Conservation (phyloP, 2,888 invertebrate species). For the Sepiola atlantica region DNA sequence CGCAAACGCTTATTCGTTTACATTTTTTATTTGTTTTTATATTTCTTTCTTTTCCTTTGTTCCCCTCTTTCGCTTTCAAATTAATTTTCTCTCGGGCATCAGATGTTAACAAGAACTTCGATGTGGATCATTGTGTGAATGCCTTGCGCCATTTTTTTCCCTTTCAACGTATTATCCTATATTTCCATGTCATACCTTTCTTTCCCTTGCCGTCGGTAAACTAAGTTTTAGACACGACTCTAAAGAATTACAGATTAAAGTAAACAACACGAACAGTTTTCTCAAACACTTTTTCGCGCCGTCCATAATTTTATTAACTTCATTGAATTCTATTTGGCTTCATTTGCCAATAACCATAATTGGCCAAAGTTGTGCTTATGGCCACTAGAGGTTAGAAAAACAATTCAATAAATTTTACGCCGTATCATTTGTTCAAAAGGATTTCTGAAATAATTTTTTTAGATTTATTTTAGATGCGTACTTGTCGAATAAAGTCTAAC, state of each 20-base stretch:
- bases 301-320: neutral
- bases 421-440: no score
- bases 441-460: no score
- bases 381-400: neutral
- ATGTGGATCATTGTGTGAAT: neutral
- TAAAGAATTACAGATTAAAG: neutral
- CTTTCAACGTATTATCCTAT: neutral
- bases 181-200: neutral
- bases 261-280: neutral
- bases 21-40: no score
- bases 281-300: no score
- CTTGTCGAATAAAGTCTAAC: no score
- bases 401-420: neutral
- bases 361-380: neutral
- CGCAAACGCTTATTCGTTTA: neutral
- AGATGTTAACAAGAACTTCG: neutral
- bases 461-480: no score
- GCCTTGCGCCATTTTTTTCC: neutral
- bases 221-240: neutral
- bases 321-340: neutral
- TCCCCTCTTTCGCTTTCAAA: no score
- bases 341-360: neutral
- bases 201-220: neutral
- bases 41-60: no score
- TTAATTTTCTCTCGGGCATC: neutral